Conservation (phyloP, 2,888 invertebrate species). For the Galeopsomyia nigrocyanea region DNA sequence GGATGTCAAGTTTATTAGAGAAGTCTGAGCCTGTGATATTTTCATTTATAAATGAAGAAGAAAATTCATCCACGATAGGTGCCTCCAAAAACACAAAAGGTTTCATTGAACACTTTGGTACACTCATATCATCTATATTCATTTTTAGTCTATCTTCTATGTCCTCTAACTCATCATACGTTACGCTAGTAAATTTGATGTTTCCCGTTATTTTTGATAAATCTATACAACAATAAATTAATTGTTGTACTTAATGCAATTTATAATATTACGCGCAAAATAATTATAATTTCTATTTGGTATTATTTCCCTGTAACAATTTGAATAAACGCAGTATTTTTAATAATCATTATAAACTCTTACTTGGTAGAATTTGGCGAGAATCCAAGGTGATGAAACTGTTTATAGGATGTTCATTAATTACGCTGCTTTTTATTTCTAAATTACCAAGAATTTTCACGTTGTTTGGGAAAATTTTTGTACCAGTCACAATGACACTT, state of each 20-base stretch:
- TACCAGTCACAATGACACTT: slow-evolving; percentile 65
- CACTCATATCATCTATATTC: slow-evolving; percentile 15
- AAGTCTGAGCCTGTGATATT: slow-evolving; percentile 51
- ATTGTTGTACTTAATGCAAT: too few relatives aligned
- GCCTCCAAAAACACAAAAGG: slow-evolving; percentile 51
- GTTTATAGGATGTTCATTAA: slow-evolving; percentile 69
- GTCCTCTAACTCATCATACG: slow-evolving; percentile 46
- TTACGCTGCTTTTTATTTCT: slow-evolving; percentile 64
- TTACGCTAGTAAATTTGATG: slow-evolving; percentile 52
- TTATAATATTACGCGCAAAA: too few relatives aligned
- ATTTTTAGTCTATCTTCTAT: slow-evolving; percentile 48
- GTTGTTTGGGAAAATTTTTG: slow-evolving; percentile 69
- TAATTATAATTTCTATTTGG: neutral
- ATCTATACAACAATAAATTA: slow-evolving; percentile 52
- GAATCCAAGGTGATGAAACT: slow-evolving; percentile 70
- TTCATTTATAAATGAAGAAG: slow-evolving; percentile 50
- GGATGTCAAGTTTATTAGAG: slow-evolving; percentile 55
- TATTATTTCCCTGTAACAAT: neutral
- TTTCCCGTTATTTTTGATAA: slow-evolving; percentile 54
- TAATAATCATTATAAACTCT: slow-evolving; percentile 2
- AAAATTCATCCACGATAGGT: slow-evolving; percentile 53
- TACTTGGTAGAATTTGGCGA: slow-evolving; percentile 68
- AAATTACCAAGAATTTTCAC: slow-evolving; percentile 57
- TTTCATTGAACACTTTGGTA: slow-evolving; percentile 50
- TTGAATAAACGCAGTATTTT: too few relatives aligned